Base-by-base conservation (phyloP, 2,113 vertebrate species). In the Progne subis region DNA sequence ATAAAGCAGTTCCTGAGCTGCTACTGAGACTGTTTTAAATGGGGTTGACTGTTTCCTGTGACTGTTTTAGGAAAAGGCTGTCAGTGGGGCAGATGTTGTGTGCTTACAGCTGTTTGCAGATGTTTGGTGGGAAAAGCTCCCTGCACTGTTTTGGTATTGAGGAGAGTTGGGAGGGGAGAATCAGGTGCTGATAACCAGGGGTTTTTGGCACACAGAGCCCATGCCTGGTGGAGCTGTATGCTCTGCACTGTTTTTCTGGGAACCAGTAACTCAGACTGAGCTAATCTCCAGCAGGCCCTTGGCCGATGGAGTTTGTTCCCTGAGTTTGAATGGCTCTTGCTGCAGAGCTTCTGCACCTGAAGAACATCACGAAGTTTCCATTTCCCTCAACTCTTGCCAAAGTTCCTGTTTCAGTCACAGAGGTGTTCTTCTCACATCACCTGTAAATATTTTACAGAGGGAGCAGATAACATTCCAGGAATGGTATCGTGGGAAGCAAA, bases 401-500 rank as follows among this genome's bases (percentile, higher is more conserved):
- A 64, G 46, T 76, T 92, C 64, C 55, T 34, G 46, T 80, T 79
- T 21, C 47, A 43, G 37, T 52, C 26, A 6, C 26, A 6, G 11
- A 49, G 47, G 5, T 74, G 28, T 19, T 83, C 9, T 77, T 94
- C 53, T 91, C 74, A 65, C 60, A 15, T 90, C 31, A 29, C 53
- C 85, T 92, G 61, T 57, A 24, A 88, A 91, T 95, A 13, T 96
- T 91, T 81, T 59, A 26, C 97, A 99, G 99, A 98, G 74, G 99
- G 98, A 96, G 98, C 98, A 47, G 99, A 99, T 93, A 98, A 99
- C 97, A 99, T 99, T 97, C 99, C 99, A 13, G 99, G 99, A 55
- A 96, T 95, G 0, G 99, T 99, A 67, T 97, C 96, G 18, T 98
- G 97, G 97, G 98, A 99, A 97, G 95, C 96, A 91, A 98, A 97